A percentile compares a stretch with the other conserved stretches of the same genome.
phyloP scores from a whole-genome alignment of 2,888 invertebrate genomes.

The Tupiocoris notatus region DNA sequence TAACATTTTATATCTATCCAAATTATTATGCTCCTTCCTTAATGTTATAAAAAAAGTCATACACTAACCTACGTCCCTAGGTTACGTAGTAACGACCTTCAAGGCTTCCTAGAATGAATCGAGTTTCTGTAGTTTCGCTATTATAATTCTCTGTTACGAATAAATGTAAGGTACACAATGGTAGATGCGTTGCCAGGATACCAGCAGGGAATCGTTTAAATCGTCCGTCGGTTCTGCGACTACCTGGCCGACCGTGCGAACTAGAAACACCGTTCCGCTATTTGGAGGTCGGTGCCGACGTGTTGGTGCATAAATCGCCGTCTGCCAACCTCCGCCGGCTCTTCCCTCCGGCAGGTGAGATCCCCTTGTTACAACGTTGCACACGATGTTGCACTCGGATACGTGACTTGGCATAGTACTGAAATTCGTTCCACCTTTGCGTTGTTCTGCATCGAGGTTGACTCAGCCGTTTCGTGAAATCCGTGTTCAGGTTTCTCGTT shows the following conservation, averaged over 20 bases:
- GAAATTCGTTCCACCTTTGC: background rate
- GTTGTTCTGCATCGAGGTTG: background rate
- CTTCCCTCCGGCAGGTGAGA: background rate
- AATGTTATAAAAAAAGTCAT: too few relatives aligned
- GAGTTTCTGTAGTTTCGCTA: too few relatives aligned
- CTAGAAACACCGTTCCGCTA: background rate
- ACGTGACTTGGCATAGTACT: background rate
- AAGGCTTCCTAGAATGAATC: too few relatives aligned
- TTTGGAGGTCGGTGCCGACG: slow-evolving; percentile 9
- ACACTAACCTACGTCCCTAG: too few relatives aligned
- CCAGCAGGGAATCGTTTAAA: too few relatives aligned
- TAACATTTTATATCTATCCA: too few relatives aligned
- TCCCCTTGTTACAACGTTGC: background rate
- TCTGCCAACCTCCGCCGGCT: background rate
- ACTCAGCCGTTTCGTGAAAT: background rate
- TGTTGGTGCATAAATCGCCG: slow-evolving; percentile 9
- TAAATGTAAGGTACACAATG: too few relatives aligned
- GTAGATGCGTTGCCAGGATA: too few relatives aligned
- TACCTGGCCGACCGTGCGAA: background rate
- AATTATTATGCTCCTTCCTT: too few relatives aligned
- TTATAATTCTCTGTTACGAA: too few relatives aligned
- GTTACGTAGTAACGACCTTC: too few relatives aligned
- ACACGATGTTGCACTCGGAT: background rate
- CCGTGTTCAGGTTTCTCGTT: background rate
- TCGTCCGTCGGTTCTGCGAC: too few relatives aligned